These are phyloP conservation scores for Monoplex corrugatus DNA, from an alignment of 2,888 invertebrate genomes.

Conservation along the genomic window DNA sequence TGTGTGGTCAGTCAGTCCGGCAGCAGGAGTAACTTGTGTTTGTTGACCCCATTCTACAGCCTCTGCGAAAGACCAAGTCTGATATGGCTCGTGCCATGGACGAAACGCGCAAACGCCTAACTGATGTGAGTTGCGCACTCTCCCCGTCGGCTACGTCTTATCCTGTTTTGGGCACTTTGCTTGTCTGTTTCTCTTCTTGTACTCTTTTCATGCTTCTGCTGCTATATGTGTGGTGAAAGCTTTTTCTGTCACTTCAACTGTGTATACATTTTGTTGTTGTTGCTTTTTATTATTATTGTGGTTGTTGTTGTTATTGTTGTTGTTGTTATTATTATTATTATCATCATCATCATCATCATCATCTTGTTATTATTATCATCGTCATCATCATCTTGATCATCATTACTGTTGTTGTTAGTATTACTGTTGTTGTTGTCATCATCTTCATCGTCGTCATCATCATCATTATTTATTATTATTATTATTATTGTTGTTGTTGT, in stretches of 20 bases:
- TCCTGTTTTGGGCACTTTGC: constrained; percentile 7
- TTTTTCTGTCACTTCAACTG: not conserved
- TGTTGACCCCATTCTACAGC: constrained; percentile 47
- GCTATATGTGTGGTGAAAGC: constrained; percentile 4
- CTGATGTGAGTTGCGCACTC: constrained; percentile 68
- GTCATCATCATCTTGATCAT: not conserved
- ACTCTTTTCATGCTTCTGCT: constrained; percentile 16
- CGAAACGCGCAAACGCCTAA: constrained; percentile 73
- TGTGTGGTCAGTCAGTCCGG: too few species aligned
- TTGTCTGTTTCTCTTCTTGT: not conserved
- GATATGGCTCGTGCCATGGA: constrained; percentile 76
- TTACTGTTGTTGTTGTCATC: too few species aligned
- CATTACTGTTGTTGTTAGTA: too few species aligned
- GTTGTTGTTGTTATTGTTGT: not conserved
- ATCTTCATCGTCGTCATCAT: too few species aligned
- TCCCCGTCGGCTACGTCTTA: not conserved
- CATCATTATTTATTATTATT: too few species aligned
- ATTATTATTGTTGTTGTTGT: too few species aligned
- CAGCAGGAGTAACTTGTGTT: too few species aligned
- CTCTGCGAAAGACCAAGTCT: constrained; percentile 70
- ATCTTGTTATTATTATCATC: too few species aligned
- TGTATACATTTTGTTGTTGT: not conserved
- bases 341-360: not conserved
- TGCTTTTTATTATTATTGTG: not conserved
- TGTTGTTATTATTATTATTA: not conserved